Conservation (phyloP, 2,113 vertebrate genomes). For the Poeciliopsis occidentalis region DNA sequence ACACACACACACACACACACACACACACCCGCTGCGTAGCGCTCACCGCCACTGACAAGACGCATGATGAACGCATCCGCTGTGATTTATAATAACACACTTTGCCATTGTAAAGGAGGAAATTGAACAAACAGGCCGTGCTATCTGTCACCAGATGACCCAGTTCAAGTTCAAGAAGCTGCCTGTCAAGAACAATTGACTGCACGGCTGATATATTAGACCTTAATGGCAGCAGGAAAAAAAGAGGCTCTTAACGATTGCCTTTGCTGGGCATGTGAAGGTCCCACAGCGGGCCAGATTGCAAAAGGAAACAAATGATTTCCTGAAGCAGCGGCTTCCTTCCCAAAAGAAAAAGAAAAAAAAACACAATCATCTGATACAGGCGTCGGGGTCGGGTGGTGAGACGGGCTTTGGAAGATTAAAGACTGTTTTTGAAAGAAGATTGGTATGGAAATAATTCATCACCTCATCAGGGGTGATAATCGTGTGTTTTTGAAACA, state of each 20-base stretch:
- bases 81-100: constrained; percentile 81
- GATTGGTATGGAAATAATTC: constrained; percentile 2
- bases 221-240: constrained; percentile 75
- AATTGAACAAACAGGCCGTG: constrained; percentile 80
- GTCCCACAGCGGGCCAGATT: constrained; percentile 63
- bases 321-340: constrained; percentile 64
- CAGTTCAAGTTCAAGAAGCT: constrained; percentile 83
- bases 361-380: constrained; percentile 50
- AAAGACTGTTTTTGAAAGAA: constrained; percentile 19
- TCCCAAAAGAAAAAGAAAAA: constrained; percentile 16
- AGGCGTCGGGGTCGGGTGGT: constrained; percentile 6
- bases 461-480: background rate
- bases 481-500: background rate
- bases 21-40: background rate
- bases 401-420: constrained; percentile 14
- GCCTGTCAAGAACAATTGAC: constrained; percentile 80
- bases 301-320: constrained; percentile 72
- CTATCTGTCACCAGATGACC: constrained; percentile 81
- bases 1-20: background rate
- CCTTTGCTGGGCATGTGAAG: constrained; percentile 76
- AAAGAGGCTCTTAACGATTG: constrained; percentile 76
- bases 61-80: constrained; percentile 77
- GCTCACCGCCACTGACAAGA: constrained; percentile 65
- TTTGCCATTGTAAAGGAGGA: constrained; percentile 72
- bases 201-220: constrained; percentile 82